Evolutionary conservation across 2,888 invertebrate genomes (phyloP).

Genomic region (Brenthis hecate): DNA sequence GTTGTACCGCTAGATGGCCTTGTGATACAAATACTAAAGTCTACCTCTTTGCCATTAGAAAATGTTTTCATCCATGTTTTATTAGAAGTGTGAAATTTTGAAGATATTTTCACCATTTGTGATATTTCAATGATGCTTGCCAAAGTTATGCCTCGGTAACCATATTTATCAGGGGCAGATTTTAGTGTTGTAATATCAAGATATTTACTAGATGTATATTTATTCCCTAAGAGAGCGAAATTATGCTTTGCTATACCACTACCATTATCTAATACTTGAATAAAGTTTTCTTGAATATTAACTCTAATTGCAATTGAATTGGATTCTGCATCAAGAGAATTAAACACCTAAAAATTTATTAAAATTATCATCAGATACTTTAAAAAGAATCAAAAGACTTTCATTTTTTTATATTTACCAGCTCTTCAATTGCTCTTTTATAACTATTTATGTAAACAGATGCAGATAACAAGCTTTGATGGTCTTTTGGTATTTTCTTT

Average conservation of each 20-base stretch:
- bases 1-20: constrained; percentile 88
- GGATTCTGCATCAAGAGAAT: constrained; percentile 87
- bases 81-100: constrained; percentile 67
- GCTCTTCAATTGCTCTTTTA: constrained; percentile 84
- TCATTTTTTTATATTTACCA: constrained; percentile 64
- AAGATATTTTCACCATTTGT: constrained; percentile 81
- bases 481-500: constrained; percentile 61
- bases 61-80: constrained; percentile 84
- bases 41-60: constrained; percentile 68
- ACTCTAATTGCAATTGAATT: constrained; percentile 87
- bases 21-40: constrained; percentile 52
- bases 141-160: constrained; percentile 86
- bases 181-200: constrained; percentile 76
- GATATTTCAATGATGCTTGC: constrained; percentile 84
- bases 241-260: constrained; percentile 83
- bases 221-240: constrained; percentile 82
- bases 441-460: constrained; percentile 80
- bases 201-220: constrained; percentile 86
- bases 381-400: neutral
- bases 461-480: constrained; percentile 81
- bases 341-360: constrained; percentile 81
- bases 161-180: constrained; percentile 80
- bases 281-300: constrained; percentile 80
- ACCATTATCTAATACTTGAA: constrained; percentile 92
- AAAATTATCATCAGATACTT: neutral